Evolutionary conservation across 2,113 vertebrate genomes (phyloP).

Genomic region (Tachysurus vachellii): DNA sequence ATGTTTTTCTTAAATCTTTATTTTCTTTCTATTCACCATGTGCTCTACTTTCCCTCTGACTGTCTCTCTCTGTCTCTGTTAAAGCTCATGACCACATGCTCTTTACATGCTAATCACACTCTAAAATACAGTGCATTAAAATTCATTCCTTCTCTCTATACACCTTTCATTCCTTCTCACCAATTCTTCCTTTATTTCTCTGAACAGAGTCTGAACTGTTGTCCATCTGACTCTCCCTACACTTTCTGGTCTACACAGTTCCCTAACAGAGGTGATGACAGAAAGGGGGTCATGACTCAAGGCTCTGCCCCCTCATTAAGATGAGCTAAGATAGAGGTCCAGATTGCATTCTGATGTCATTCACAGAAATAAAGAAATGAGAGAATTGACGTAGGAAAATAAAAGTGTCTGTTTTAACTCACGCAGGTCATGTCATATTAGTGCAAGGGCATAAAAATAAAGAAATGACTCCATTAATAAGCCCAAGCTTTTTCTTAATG

Average conservation of each 20-base stretch:
- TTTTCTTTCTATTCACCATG: too few relatives aligned
- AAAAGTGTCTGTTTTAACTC: not conserved
- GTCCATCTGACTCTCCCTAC: not conserved
- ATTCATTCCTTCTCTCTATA: not conserved
- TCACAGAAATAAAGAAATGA: not conserved
- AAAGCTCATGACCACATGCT: not conserved
- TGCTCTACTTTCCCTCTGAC: not conserved
- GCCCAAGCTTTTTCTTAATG: constrained; percentile 34
- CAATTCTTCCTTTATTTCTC: constrained; percentile 4
- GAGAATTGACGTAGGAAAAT: not conserved
- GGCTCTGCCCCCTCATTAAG: not conserved
- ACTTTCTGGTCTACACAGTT: not conserved
- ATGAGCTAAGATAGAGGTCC: not conserved
- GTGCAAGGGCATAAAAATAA: constrained; percentile 11
- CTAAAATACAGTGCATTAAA: not conserved
- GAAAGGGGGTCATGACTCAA: not conserved
- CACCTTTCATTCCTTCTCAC: not conserved
- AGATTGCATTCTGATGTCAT: not conserved
- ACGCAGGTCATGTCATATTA: not conserved
- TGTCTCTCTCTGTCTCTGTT: not conserved
- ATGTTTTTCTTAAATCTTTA: not conserved
- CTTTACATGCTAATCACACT: constrained; percentile 7
- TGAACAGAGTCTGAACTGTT: not conserved
- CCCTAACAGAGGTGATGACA: not conserved
- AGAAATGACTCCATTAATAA: constrained; percentile 38